Conservation (phyloP, 2,888 invertebrate species). For the Agrilus biguttatus region DNA sequence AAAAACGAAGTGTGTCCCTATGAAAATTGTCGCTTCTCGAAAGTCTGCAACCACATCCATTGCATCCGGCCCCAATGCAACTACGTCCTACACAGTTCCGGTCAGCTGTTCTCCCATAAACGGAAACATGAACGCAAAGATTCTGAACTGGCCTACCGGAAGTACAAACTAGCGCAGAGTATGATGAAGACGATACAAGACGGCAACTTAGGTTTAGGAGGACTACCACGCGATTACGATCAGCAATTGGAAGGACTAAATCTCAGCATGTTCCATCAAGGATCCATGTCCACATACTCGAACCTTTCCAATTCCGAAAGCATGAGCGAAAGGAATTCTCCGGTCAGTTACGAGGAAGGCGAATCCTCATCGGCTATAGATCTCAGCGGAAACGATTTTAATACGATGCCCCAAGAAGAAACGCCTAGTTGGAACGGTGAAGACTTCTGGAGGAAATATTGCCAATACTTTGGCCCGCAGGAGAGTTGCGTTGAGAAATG, state of each 20-base stretch:
- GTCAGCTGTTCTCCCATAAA: slow-evolving; percentile 94
- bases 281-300: slow-evolving; percentile 20
- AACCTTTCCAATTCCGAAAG: slow-evolving; percentile 35
- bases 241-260: slow-evolving; percentile 27
- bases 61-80: slow-evolving; percentile 91
- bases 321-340: slow-evolving; percentile 38
- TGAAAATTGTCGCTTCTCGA: slow-evolving; percentile 82
- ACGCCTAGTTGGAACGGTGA: slow-evolving; percentile 27
- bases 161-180: slow-evolving; percentile 47
- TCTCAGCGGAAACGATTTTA: slow-evolving; percentile 26
- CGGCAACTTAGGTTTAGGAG: slow-evolving; percentile 36
- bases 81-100: slow-evolving; percentile 92
- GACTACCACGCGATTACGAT: slow-evolving; percentile 30
- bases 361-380: slow-evolving; percentile 29
- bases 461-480: slow-evolving; percentile 30
- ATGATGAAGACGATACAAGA: slow-evolving; percentile 44
- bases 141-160: slow-evolving; percentile 76
- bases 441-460: slow-evolving; percentile 42
- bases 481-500: slow-evolving; percentile 29
- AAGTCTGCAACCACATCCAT: slow-evolving; percentile 95
- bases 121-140: slow-evolving; percentile 93
- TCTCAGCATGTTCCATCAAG: slow-evolving; percentile 22
- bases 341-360: slow-evolving; percentile 32
- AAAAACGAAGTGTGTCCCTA: slow-evolving; percentile 91
- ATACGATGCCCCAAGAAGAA: slow-evolving; percentile 19